Evolutionary conservation across 2,888 invertebrate genomes (phyloP).

Genomic region (Xestoiulus laeticollis): DNA sequence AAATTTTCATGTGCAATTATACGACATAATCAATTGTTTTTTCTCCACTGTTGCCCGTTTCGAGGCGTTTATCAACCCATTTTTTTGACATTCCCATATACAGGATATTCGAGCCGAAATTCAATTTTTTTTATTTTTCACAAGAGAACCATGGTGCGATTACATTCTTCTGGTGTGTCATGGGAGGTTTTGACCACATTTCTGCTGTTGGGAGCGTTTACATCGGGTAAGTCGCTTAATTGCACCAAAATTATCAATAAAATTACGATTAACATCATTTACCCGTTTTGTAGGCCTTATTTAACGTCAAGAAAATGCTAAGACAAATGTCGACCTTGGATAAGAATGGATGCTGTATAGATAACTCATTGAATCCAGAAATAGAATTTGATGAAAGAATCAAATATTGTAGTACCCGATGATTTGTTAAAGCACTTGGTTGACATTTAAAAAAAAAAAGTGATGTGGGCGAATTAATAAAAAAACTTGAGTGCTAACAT

Average conservation of each 20-base stretch:
- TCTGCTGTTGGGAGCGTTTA: slow-evolving; percentile 7
- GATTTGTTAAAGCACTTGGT: not conserved
- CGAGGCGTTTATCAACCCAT: not conserved
- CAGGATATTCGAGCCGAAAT: not conserved
- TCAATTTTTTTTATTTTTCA: not conserved
- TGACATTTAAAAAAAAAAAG: not conserved
- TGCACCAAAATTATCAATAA: not conserved
- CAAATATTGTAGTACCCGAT: not conserved
- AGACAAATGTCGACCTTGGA: not conserved
- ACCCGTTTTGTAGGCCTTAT: too few species aligned
- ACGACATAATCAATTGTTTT: not conserved
- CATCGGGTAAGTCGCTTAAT: not conserved
- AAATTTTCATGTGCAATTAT: not conserved
- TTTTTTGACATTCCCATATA: not conserved
- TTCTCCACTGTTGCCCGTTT: not conserved
- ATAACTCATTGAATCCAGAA: too few species aligned
- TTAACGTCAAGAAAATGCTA: too few species aligned
- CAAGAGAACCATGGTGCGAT: not conserved
- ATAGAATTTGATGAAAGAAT: too few species aligned
- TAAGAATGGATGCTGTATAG: too few species aligned
- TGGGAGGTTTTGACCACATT: slow-evolving; percentile 29
- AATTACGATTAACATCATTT: too few species aligned
- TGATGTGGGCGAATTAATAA: too few species aligned
- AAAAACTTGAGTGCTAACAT: not conserved
- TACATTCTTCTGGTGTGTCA: slow-evolving; percentile 23